Evolutionary conservation across 2,888 invertebrate species (phyloP), one percentile per base, ranked within the genome.

Genomic region (Limenitis arthemis): DNA sequence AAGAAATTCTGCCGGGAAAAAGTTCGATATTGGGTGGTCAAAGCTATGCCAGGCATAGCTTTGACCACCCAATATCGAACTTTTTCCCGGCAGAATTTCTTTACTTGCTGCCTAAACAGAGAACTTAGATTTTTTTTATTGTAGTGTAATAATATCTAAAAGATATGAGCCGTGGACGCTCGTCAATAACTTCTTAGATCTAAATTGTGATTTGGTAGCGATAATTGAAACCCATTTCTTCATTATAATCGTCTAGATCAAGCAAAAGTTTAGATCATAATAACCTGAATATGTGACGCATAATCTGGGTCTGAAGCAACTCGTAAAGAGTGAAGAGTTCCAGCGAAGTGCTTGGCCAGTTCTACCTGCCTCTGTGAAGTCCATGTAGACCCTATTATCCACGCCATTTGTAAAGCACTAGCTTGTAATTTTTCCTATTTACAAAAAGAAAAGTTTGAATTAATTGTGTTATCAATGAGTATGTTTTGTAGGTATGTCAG

Each of bases 331-430:
- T 87, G 80, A 5, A 91, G 70, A 0, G 91, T 85, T 0, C 89
- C 88, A 7, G 87, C 75, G 40, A 92, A 81, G 38, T 92, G 78
- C 77, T 88, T 90, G 0, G 88, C 87, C 0, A 92, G 73, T 49
- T 91, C 89, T 0, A 71, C 63, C 66, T 91, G 91, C 29, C 91
- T 88, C 50, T 89, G 87, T 63, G 87, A 78, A 0, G 91, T 91
- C 79, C 90, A 92, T 8, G 91, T 86, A 0, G 89, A 90, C 0
- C 90, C 90, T 1, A 89, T 86, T 29, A 92, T 88, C 91, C 92
- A 92, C 4, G 89, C 91, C 88, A 92, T 90, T 67, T 91, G 90
- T 12, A 91, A 74, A 0, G 91, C 65, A 4, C 82, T 73, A 0
- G 76, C 67, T 61, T 80, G 75, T 69, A 79, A 84, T 81, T 75